Percentiles rank a stretch among this genome's conserved stretches.
These are phyloP conservation scores for Vulpes lagopus DNA, from an alignment of 2,113 vertebrate species.

Conservation along the genomic window DNA sequence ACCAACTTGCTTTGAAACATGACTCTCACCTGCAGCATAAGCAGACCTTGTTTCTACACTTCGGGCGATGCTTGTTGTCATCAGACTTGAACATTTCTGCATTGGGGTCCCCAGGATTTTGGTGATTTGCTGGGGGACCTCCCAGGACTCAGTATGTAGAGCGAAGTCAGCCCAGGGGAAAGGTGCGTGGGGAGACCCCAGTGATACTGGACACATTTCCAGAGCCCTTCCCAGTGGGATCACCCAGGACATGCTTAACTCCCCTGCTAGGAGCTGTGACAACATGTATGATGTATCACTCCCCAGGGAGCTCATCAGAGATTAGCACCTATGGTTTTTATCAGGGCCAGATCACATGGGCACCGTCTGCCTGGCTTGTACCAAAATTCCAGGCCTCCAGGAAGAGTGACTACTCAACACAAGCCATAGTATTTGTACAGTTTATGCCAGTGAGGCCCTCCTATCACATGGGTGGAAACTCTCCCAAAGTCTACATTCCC, in stretches of 20 bases:
- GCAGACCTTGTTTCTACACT: not conserved
- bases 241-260: not conserved
- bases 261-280: not conserved
- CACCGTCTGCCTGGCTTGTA: not conserved
- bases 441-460: not conserved
- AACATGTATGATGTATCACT: not conserved
- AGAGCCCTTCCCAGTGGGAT: not conserved
- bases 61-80: not conserved
- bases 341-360: fast-evolving
- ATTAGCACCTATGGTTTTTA: not conserved
- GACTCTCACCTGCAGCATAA: not conserved
- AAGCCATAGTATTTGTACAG: not conserved
- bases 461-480: not conserved
- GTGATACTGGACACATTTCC: not conserved
- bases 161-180: not conserved
- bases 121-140: not conserved
- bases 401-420: not conserved
- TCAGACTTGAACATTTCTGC: not conserved
- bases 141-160: not conserved
- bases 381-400: not conserved
- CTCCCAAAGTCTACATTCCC: not conserved
- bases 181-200: not conserved
- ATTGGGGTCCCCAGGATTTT: not conserved
- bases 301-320: not conserved
- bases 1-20: not conserved